Evolutionary conservation across 1,140 invertebrate species (phyloP).

Genomic region (Kradibia gibbosae): DNA sequence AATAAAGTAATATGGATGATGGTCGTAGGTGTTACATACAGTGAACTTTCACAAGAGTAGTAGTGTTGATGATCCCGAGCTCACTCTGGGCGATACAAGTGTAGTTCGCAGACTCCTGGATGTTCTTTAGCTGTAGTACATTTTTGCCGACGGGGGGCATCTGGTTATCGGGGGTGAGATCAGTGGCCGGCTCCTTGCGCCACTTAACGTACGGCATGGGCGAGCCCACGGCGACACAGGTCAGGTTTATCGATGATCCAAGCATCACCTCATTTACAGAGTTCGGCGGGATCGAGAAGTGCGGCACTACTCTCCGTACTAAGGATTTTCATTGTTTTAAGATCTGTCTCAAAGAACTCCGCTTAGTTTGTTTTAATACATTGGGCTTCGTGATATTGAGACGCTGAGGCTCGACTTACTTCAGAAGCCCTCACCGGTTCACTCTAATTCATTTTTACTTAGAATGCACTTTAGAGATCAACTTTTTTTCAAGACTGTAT

Average conservation of each 20-base stretch:
- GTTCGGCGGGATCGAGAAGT: slow-evolving; percentile 93
- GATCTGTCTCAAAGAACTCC: too few relatives aligned
- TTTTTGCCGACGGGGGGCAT: slow-evolving; percentile 89
- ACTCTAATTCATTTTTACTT: not conserved
- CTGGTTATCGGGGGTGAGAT: slow-evolving; percentile 89
- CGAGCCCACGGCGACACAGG: slow-evolving; percentile 96
- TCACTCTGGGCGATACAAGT: slow-evolving; percentile 97
- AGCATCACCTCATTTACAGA: slow-evolving; percentile 89
- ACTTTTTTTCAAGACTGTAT: too few relatives aligned
- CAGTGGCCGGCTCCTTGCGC: slow-evolving; percentile 86
- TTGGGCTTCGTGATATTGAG: not conserved
- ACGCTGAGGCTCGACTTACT: not conserved
- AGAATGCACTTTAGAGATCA: too few relatives aligned
- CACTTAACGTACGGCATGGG: slow-evolving; percentile 98
- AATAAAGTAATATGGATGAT: too few relatives aligned
- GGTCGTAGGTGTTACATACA: too few relatives aligned
- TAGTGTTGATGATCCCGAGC: slow-evolving; percentile 90
- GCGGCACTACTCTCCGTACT: slow-evolving; percentile 94
- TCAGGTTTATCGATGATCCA: slow-evolving; percentile 91
- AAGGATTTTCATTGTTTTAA: slow-evolving; percentile 41
- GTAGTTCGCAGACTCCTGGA: slow-evolving; percentile 95
- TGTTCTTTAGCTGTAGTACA: slow-evolving; percentile 87
- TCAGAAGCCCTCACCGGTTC: not conserved
- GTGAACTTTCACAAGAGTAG: slow-evolving; percentile 93
- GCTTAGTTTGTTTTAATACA: too few relatives aligned